A percentile compares a stretch with the other conserved stretches of the same genome.
Conservation (phyloP, 2,113 vertebrate genomes). For the Dissostichus mawsoni region DNA sequence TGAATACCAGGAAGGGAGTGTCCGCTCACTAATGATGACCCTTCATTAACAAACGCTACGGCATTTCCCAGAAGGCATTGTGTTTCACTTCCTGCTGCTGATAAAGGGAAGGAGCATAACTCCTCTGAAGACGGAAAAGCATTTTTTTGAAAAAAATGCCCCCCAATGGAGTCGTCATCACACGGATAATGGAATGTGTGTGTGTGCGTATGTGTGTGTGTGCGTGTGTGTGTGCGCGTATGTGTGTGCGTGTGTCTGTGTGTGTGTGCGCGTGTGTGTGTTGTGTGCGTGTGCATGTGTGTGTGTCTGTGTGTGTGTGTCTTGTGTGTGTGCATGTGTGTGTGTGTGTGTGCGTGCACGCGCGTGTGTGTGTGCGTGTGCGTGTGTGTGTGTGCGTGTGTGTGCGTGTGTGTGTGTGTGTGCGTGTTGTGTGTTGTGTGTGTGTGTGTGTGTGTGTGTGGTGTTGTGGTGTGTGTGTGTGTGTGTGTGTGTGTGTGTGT, state of each 20-base stretch:
- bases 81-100: conserved; percentile 79
- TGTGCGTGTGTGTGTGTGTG: too few relatives aligned
- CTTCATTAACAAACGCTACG: conserved; percentile 54
- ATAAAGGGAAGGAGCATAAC: conserved; percentile 57
- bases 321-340: too few relatives aligned
- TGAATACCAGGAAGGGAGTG: conserved; percentile 83
- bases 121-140: conserved; percentile 33
- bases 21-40: conserved; percentile 65
- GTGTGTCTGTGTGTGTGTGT: neutral
- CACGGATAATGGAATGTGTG: neutral
- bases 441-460: neutral
- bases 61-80: conserved; percentile 78
- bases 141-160: conserved; percentile 43
- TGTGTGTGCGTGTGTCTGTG: neutral
- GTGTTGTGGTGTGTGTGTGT: too few relatives aligned
- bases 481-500: too few relatives aligned
- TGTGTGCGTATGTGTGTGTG: neutral
- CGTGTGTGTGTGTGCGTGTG: too few relatives aligned
- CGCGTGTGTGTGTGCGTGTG: too few relatives aligned
- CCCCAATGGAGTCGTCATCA: conserved; percentile 26
- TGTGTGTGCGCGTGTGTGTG: neutral
- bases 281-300: neutral
- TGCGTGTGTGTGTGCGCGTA: neutral
- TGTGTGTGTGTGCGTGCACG: too few relatives aligned
- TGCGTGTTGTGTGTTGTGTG: too few relatives aligned